phyloP scores from a whole-genome alignment of 2,888 invertebrate species.

The Sclerodermus sp. region DNA sequence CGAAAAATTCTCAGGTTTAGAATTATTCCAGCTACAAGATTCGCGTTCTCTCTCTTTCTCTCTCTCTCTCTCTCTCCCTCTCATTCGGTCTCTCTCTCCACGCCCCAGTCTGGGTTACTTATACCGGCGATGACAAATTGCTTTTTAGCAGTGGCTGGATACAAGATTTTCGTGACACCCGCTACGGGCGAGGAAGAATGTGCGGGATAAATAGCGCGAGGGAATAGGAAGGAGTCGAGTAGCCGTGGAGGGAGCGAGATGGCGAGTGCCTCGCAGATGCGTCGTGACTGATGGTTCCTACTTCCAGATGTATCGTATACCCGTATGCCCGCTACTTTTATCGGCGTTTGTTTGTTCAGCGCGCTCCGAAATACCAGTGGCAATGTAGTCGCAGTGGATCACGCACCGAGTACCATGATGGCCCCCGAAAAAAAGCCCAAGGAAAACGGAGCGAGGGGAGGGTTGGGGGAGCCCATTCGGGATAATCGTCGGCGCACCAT shows the following conservation, averaged over 20 bases:
- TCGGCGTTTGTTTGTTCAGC: conserved; percentile 56
- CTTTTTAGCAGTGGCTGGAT: conserved; percentile 36
- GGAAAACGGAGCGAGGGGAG: conserved; percentile 8
- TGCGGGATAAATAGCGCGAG: no score
- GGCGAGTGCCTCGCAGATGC: conserved; percentile 50
- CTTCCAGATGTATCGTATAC: conserved; percentile 54
- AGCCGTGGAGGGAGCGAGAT: conserved; percentile 3
- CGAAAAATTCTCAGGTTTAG: no score
- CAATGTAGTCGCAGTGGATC: conserved; percentile 33
- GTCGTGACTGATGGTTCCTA: conserved; percentile 57
- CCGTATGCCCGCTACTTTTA: conserved; percentile 54
- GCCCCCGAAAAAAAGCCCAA: no score
- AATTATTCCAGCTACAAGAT: no score
- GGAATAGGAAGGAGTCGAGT: conserved; percentile 1
- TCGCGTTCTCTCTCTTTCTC: no score
- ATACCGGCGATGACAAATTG: conserved; percentile 55
- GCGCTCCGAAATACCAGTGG: conserved; percentile 38
- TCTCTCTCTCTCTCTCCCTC: no score
- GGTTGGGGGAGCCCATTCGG: conserved; percentile 22
- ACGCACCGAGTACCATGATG: conserved; percentile 10
- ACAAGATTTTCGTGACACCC: conserved; percentile 27
- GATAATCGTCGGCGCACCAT: conserved; percentile 28
- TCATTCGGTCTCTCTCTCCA: no score
- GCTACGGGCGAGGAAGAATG: neutral
- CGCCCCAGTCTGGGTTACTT: no score